Evolutionary conservation across 2,113 vertebrate species (phyloP).

Genomic region (Zosterops pallidus): DNA sequence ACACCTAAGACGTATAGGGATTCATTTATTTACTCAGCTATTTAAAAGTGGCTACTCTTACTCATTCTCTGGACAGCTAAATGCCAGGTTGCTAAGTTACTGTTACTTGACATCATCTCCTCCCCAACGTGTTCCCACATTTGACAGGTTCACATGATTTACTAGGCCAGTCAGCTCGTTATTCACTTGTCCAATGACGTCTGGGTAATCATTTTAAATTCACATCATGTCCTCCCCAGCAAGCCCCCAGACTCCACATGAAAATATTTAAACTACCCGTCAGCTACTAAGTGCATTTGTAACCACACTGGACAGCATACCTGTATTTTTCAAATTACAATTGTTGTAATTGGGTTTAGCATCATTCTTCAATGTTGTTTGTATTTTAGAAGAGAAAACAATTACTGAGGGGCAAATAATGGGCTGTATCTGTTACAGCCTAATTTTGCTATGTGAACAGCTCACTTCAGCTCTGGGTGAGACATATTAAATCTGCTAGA

Average conservation of each 20-base stretch:
- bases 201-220: slow-evolving; percentile 79
- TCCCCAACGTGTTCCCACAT: slow-evolving; percentile 74
- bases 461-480: slow-evolving; percentile 59
- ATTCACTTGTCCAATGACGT: slow-evolving; percentile 76
- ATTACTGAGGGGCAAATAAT: slow-evolving; percentile 68
- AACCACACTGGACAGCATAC: slow-evolving; percentile 48
- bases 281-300: slow-evolving; percentile 62
- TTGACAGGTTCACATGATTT: slow-evolving; percentile 83
- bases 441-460: slow-evolving; percentile 72
- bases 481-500: slow-evolving; percentile 69
- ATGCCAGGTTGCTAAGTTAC: slow-evolving; percentile 83
- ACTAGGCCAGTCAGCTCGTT: slow-evolving; percentile 76
- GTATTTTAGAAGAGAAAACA: slow-evolving; percentile 70
- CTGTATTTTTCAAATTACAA: slow-evolving; percentile 67
- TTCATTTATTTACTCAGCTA: slow-evolving; percentile 74
- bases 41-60: slow-evolving; percentile 74
- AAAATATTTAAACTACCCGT: slow-evolving; percentile 74
- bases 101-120: slow-evolving; percentile 85
- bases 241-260: slow-evolving; percentile 64
- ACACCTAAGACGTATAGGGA: slow-evolving; percentile 65
- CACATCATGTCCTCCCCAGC: slow-evolving; percentile 69
- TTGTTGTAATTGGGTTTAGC: slow-evolving; percentile 66
- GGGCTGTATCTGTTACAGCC: slow-evolving; percentile 64
- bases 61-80: slow-evolving; percentile 75
- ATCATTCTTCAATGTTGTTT: slow-evolving; percentile 60